Evolutionary conservation across 1,140 invertebrate species (phyloP), one percentile per base, ranked within the genome.

Genomic region (Leptoteleia sp.): DNA sequence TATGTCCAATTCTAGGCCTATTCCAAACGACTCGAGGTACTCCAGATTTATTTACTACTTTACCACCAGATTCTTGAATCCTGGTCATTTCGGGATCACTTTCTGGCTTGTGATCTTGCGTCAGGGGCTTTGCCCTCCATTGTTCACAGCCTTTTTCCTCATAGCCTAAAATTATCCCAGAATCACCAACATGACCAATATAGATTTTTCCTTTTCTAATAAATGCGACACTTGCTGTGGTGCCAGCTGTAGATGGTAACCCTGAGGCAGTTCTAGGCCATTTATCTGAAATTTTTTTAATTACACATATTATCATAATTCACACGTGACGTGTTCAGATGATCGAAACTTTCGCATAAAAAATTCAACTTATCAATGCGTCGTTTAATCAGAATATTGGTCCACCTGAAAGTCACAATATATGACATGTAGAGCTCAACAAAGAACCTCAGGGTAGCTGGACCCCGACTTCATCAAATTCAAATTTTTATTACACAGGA

Each of bases 21-120:
- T 98, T 98, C 98, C 98, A 99, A 0, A 99, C 98, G 0, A 99
- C 98, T 59, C 98, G 90, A 4, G 96, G 96, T 0, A 99, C 97
- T 5, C 98, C 97, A 4, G 95, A 94, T 85, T 99, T 99, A 25
- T 93, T 93, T 83, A 93, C 93, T 81, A 95, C 96, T 90, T 96
- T 95, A 1, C 97, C 97, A 25, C 97, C 96, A 77, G 95, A 95
- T 62, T 92, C 91, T 73, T 95, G 92, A 72, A 99, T 99, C 15
- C 98, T 91, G 22, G 92, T 91, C 86, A 94, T 94, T 90, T 99
- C 98, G 16, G 91, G 91, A n/a, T 92, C 91, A 76, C 93, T 94
- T 88, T 99, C 97, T 0, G 98, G 98, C 86, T 99, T 99, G 84
- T 99, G 98, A 85, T 99, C 98, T 78, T 90, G 92, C 0, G 97